Percentiles rank a stretch among this genome's conserved stretches.
Evolutionary conservation across 2,888 invertebrate genomes (phyloP).

Genomic region (Trilocha varians): DNA sequence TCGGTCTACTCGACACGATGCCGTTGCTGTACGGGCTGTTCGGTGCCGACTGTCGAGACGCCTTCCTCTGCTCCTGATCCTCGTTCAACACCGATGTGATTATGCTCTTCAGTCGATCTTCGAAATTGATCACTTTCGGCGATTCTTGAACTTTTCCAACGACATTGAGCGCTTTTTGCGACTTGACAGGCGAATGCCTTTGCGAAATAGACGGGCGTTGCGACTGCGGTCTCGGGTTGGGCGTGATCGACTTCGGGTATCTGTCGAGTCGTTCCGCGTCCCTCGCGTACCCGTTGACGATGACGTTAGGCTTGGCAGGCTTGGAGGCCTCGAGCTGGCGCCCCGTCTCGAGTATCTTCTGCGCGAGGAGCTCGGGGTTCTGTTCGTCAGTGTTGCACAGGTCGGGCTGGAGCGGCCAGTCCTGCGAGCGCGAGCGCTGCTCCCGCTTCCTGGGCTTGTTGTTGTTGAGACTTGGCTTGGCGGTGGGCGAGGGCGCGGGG

Average conservation of each 20-base stretch:
- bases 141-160: constrained; percentile 79
- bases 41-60: constrained; percentile 31
- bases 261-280: constrained; percentile 40
- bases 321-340: constrained; percentile 91
- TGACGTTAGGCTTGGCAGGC: constrained; percentile 57
- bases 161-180: constrained; percentile 59
- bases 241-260: constrained; percentile 20
- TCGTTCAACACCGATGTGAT: constrained; percentile 90
- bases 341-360: constrained; percentile 91
- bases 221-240: constrained; percentile 35
- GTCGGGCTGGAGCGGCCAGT: constrained; percentile 94
- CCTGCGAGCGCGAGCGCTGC: constrained; percentile 86
- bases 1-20: constrained; percentile 31
- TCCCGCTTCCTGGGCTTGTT: constrained; percentile 73
- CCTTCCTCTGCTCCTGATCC: constrained; percentile 74
- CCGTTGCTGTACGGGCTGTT: constrained; percentile 39
- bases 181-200: constrained; percentile 45
- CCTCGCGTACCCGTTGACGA: constrained; percentile 54
- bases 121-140: constrained; percentile 85
- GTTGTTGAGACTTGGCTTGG: constrained; percentile 58
- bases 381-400: constrained; percentile 93
- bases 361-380: constrained; percentile 90
- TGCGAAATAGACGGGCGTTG: constrained; percentile 29
- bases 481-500: constrained; percentile 51
- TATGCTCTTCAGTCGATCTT: constrained; percentile 90